Base-by-base conservation (phyloP, 2,888 invertebrate species). In the Leucophenga maculata region DNA sequence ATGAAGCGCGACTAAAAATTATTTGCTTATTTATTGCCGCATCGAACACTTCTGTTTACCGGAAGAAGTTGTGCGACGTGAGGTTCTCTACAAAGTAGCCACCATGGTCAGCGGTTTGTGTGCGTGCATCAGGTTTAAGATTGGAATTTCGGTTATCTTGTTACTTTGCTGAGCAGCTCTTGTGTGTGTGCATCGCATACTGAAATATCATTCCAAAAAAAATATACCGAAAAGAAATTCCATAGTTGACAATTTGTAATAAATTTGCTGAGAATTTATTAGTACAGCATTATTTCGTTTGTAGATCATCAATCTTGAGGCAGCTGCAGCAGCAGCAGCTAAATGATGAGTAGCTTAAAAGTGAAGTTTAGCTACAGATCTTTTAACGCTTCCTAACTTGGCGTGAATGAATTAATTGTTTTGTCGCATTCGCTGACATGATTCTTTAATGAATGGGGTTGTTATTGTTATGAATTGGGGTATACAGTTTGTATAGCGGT, bases 261-360 rank as follows among this genome's bases (percentile, higher is more conserved):
- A 80, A 86, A 84, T 85, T 86, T 79, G 85, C 75, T 79, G 76
- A 80, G 73, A 86, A 85, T 86, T 85, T 85, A 85, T 85, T 83
- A 75, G 85, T 85, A 85, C 86, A 86, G 79, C 82, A 72, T 77
- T 82, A 80, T 74, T 78, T 80, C 78, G 80, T 76, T 78, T 83
- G 77, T 75, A 78, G 76, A 74, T 82, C 84, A 85, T 85, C 86
- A 85, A 85, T 85, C 85, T 46, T 22, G 16, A 14, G 13, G n/a
- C 14, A 18, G 32, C 62, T 16, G 46, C 13, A 32, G 46, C 22
- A 13, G 60, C 31, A 85, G 80, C 39, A 54, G 44, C 60, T 55
- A 62, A 20, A 26, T 69, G 72, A 75, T 68, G 52, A 65, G 62
- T 69, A 72, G 68, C 66, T 70, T 69, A 54, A 55, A 54, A 71